Conservation (phyloP, 1,140 invertebrate species). For the Dendrolimus kikuchii region DNA sequence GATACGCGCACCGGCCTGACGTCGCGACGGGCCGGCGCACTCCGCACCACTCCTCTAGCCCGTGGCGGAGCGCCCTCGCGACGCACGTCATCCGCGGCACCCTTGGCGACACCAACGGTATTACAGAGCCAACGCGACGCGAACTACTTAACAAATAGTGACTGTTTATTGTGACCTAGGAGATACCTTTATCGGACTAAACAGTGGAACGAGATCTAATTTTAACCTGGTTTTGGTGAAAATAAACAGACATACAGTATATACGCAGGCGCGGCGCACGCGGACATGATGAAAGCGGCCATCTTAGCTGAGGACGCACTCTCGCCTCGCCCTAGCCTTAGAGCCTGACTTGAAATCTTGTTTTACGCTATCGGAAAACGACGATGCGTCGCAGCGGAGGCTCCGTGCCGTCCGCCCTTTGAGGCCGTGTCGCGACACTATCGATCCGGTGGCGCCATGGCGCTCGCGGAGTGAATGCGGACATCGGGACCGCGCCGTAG, state of each 20-base stretch:
- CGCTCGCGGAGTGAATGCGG: conserved; percentile 64
- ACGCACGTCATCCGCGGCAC: conserved; percentile 30
- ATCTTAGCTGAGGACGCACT: conserved; percentile 62
- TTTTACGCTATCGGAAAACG: conserved; percentile 17
- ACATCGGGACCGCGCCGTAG: conserved; percentile 52
- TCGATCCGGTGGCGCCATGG: conserved; percentile 62
- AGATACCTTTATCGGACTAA: conserved; percentile 12
- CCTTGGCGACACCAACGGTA: conserved; percentile 23
- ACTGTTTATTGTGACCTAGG: conserved; percentile 24
- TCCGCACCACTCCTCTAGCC: conserved; percentile 22
- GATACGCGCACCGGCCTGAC: conserved; percentile 62
- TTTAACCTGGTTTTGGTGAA: conserved; percentile 40
- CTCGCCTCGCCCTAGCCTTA: conserved; percentile 61
- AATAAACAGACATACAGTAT: conserved; percentile 59
- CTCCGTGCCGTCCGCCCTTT: conserved; percentile 48
- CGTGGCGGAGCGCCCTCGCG: conserved; percentile 21
- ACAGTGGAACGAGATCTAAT: conserved; percentile 25
- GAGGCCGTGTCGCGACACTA: conserved; percentile 65
- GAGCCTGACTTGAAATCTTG: conserved; percentile 26
- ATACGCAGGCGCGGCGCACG: conserved; percentile 59
- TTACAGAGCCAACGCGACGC: conserved; percentile 22
- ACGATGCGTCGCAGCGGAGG: conserved; percentile 37
- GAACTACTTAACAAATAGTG: conserved; percentile 24
- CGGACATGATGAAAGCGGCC: conserved; percentile 64
- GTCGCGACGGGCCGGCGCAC: conserved; percentile 47